Percentiles rank a stretch among this genome's conserved stretches.
Conservation (phyloP, 2,113 vertebrate species). For the Nibea albiflora region DNA sequence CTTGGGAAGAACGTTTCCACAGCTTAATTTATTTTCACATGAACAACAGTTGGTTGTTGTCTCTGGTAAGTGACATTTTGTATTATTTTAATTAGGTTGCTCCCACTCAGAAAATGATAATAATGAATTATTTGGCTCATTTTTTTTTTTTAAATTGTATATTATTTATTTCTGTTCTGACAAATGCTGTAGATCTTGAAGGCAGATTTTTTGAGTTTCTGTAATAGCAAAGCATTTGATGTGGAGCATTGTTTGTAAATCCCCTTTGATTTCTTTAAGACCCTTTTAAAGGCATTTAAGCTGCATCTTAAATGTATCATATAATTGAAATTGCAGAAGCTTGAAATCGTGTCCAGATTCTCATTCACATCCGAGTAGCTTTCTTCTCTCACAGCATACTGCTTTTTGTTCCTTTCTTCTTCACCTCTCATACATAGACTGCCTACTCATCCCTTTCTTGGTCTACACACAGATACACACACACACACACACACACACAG, state of each 20-base stretch:
- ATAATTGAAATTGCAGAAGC: slow-evolving; percentile 12
- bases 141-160: too few species aligned
- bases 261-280: neutral
- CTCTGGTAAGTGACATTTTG: neutral
- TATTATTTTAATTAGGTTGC: neutral
- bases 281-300: neutral
- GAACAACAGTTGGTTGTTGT: neutral
- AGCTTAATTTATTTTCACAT: neutral
- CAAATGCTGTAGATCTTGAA: neutral
- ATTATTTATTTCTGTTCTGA: neutral
- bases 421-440: slow-evolving; percentile 8
- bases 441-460: slow-evolving; percentile 23
- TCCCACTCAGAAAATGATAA: neutral
- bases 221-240: neutral
- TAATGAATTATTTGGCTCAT: neutral
- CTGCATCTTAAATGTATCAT: slow-evolving; percentile 13
- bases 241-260: slow-evolving; percentile 1
- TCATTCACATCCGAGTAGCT: slow-evolving; percentile 1
- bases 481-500: neutral
- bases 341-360: neutral
- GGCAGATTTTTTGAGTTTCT: neutral
- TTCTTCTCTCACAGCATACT: slow-evolving; percentile 3
- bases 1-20: neutral
- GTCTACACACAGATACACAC: neutral
- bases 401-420: slow-evolving; percentile 18